phyloP scores from a whole-genome alignment of 2,888 invertebrate genomes.

The Cephus spinipes region DNA sequence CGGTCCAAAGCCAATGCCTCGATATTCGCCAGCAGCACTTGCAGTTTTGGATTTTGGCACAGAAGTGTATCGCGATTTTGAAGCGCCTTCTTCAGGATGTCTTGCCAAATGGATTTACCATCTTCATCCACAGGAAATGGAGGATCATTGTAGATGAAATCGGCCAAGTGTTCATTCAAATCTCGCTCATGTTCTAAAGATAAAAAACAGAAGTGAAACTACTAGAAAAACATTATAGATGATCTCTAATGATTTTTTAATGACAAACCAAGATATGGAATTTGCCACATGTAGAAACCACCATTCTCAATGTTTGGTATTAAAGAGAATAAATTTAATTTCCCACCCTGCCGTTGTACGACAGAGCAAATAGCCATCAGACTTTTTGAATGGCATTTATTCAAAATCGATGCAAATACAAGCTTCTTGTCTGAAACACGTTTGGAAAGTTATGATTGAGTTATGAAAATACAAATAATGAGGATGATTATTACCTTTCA shows the following conservation, averaged over 20 bases:
- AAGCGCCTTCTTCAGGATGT: slow-evolving; percentile 27
- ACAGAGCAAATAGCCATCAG: slow-evolving; percentile 31
- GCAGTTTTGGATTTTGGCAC: slow-evolving; percentile 38
- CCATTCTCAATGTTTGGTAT: slow-evolving; percentile 21
- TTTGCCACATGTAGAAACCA: slow-evolving; percentile 33
- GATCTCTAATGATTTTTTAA: not conserved
- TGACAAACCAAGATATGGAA: slow-evolving; percentile 25
- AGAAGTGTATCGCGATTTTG: not conserved
- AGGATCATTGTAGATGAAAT: slow-evolving; percentile 23
- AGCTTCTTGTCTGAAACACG: slow-evolving; percentile 24
- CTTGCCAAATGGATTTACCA: slow-evolving; percentile 24
- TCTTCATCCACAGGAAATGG: slow-evolving; percentile 24
- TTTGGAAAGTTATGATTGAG: too few relatives aligned
- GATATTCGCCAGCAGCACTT: slow-evolving; percentile 32
- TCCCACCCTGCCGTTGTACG: slow-evolving; percentile 9
- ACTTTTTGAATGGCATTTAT: slow-evolving; percentile 22
- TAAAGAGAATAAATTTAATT: slow-evolving; percentile 24
- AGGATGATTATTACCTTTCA: slow-evolving; percentile 5
- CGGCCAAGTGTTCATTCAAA: slow-evolving; percentile 8
- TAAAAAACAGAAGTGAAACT: not conserved
- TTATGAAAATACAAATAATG: too few relatives aligned
- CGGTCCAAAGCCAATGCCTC: slow-evolving; percentile 42
- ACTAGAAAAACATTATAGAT: not conserved
- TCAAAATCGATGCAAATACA: slow-evolving; percentile 31
- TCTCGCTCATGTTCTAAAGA: slow-evolving; percentile 35